A percentile compares a stretch with the other conserved stretches of the same genome.
Conservation (phyloP, 2,113 vertebrate species). For the Cynoglossus semilaevis region DNA sequence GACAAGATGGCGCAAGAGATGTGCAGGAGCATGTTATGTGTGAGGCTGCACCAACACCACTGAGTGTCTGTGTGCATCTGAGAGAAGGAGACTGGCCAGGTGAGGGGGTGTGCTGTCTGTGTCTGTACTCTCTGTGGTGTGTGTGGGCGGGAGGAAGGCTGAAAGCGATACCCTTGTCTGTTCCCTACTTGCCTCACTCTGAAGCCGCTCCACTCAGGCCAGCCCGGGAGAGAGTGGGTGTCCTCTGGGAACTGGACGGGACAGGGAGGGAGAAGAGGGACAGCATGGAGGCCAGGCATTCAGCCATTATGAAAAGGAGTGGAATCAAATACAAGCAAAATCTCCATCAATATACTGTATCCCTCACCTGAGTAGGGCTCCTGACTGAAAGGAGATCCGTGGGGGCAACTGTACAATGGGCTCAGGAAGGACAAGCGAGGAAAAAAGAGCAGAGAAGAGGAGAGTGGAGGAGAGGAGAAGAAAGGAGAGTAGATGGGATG, state of each 20-base stretch:
- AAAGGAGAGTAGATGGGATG: neutral
- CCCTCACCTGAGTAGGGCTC: constrained; percentile 73
- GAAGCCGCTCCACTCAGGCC: constrained; percentile 80
- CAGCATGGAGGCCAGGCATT: constrained; percentile 75
- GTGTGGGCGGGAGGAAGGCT: too few species aligned
- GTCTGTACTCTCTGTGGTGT: constrained; percentile 44
- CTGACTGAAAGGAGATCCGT: constrained; percentile 68
- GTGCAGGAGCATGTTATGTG: constrained; percentile 23
- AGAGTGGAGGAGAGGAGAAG: neutral
- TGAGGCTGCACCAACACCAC: constrained; percentile 14
- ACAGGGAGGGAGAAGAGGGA: constrained; percentile 45
- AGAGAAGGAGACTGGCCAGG: constrained; percentile 38
- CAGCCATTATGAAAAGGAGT: constrained; percentile 77
- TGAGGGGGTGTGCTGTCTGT: constrained; percentile 33
- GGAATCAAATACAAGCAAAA: constrained; percentile 79
- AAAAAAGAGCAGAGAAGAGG: constrained; percentile 29
- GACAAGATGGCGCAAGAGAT: constrained; percentile 48
- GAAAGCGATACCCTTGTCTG: constrained; percentile 84
- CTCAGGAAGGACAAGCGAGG: constrained; percentile 47
- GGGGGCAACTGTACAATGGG: constrained; percentile 69
- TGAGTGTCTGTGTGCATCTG: constrained; percentile 46
- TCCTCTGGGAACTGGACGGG: constrained; percentile 79
- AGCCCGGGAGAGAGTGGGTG: constrained; percentile 77
- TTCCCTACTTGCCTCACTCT: constrained; percentile 78
- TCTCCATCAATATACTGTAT: constrained; percentile 77